These are phyloP conservation scores for Margarornis squamiger DNA, from an alignment of 2,797 vertebrate genomes.

Conservation along the genomic window DNA sequence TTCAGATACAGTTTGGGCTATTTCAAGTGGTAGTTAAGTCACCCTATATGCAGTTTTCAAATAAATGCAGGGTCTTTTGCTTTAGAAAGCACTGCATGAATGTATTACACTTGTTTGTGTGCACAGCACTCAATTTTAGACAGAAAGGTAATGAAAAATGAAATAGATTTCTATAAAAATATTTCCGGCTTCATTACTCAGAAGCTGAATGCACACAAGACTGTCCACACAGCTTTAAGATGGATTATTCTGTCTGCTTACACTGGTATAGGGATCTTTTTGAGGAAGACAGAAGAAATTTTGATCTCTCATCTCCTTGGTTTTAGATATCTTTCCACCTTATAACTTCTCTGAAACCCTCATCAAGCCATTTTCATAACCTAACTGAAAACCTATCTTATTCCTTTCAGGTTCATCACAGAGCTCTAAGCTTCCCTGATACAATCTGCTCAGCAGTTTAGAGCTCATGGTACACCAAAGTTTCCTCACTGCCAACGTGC, in stretches of 20 bases:
- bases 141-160: not conserved
- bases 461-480: not conserved
- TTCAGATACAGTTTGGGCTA: not conserved
- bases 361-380: not conserved
- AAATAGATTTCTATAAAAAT: not conserved
- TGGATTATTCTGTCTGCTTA: not conserved
- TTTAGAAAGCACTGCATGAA: not conserved
- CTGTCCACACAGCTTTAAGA: not conserved
- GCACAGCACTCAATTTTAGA: not conserved
- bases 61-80: not conserved
- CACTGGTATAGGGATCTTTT: not conserved
- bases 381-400: not conserved
- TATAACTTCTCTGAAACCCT: not conserved
- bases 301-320: not conserved
- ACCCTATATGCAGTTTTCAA: not conserved
- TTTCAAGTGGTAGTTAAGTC: not conserved
- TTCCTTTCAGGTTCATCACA: not conserved
- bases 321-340: not conserved
- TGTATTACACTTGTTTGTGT: not conserved
- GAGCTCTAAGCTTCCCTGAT: not conserved
- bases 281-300: not conserved
- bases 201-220: not conserved
- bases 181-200: not conserved
- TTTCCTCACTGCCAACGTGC: not conserved
- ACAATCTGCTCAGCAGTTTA: not conserved